Percentiles rank a stretch among this genome's conserved stretches.
Evolutionary conservation across 2,113 vertebrate species (phyloP).

Genomic region (Indicator maculatus): DNA sequence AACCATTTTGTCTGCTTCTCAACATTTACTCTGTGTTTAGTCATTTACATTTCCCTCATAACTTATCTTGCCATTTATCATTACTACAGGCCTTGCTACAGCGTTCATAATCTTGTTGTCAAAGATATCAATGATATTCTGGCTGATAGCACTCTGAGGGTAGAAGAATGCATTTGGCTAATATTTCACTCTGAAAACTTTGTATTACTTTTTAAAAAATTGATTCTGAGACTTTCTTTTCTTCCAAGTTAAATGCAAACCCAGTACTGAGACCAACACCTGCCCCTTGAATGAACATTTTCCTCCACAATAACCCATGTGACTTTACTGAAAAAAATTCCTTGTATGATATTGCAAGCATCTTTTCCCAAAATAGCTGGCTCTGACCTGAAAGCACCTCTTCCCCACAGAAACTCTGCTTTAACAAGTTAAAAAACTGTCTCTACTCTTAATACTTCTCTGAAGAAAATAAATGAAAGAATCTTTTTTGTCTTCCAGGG

Average conservation of each 20-base stretch:
- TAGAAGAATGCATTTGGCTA: neutral
- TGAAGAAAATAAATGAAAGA: neutral
- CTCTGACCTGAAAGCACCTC: neutral
- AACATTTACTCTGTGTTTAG: neutral
- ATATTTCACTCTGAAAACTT: neutral
- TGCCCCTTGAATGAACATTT: neutral
- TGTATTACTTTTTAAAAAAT: accelerated
- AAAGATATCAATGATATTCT: neutral
- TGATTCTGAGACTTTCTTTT: neutral
- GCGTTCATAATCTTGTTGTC: neutral
- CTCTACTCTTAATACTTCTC: neutral
- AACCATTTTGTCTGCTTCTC: neutral
- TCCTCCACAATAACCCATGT: neutral
- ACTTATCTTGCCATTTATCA: neutral
- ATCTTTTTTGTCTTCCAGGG: neutral
- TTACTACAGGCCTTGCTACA: neutral
- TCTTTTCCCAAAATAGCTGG: neutral
- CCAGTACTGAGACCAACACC: neutral
- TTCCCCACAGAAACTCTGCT: neutral
- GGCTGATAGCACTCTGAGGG: neutral
- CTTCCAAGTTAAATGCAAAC: neutral
- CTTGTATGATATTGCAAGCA: neutral
- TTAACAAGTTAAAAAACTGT: neutral
- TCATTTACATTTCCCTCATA: neutral
- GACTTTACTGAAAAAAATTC: neutral